These are phyloP conservation scores for Microtus oregoni DNA, from an alignment of 2,113 vertebrate species.

Conservation along the genomic window DNA sequence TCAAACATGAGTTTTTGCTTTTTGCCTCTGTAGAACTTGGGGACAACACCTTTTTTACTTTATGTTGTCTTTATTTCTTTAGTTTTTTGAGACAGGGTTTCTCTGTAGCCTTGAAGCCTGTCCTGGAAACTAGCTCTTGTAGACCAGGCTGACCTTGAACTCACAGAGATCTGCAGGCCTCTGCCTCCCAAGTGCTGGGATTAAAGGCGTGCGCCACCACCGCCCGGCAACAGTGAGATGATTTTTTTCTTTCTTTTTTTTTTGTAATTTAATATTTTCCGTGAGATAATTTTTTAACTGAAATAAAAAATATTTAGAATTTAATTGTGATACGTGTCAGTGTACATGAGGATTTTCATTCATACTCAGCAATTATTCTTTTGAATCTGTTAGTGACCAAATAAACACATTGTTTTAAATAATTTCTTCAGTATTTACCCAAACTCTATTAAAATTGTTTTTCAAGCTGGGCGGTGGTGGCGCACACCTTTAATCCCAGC, in stretches of 20 bases:
- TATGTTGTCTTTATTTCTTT: background rate
- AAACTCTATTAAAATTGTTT: background rate
- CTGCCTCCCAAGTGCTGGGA: too few species aligned
- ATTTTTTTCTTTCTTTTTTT: too few species aligned
- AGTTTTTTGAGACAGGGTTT: too few species aligned
- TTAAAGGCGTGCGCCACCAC: too few species aligned
- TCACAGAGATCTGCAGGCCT: too few species aligned
- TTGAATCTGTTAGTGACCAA: background rate
- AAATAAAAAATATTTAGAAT: background rate
- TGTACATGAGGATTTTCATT: slow-evolving; percentile 34
- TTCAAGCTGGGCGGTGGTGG: background rate
- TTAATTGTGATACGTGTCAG: background rate
- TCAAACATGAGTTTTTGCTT: slow-evolving; percentile 43
- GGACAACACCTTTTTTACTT: background rate
- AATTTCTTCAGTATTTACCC: background rate
- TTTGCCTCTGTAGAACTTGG: slow-evolving; percentile 11
- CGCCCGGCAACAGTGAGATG: too few species aligned
- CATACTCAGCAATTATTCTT: background rate
- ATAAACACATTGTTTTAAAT: background rate
- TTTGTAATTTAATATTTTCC: too few species aligned
- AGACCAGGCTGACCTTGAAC: too few species aligned
- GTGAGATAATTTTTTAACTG: background rate
- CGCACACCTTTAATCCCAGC: too few species aligned
- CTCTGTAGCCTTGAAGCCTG: too few species aligned
- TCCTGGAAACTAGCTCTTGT: too few species aligned